Conservation (phyloP, 1,140 invertebrate genomes). For the Mamestra configurata region DNA sequence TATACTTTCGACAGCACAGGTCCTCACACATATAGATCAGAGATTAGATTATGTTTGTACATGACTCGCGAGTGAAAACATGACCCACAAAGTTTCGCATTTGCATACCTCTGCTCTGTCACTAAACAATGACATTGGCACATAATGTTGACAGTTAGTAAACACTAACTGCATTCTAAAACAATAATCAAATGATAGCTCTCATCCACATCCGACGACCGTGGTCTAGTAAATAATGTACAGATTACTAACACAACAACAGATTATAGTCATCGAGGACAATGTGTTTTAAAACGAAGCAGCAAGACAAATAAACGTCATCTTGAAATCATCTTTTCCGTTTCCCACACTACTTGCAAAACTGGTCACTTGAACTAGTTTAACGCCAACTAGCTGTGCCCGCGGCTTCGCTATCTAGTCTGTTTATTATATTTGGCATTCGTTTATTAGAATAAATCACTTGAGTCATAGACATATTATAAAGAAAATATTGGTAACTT, state of each 20-base stretch:
- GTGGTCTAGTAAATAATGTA: not conserved
- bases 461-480: too few relatives aligned
- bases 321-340: not conserved
- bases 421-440: too few relatives aligned
- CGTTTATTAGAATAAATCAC: too few relatives aligned
- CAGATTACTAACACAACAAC: constrained; percentile 16
- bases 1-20: too few relatives aligned
- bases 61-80: too few relatives aligned
- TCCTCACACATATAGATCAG: too few relatives aligned
- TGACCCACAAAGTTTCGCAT: not conserved
- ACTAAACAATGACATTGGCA: not conserved
- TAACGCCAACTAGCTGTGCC: too few relatives aligned
- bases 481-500: too few relatives aligned
- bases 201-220: not conserved
- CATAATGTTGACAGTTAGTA: not conserved
- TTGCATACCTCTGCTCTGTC: too few relatives aligned
- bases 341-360: not conserved
- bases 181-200: constrained; percentile 19
- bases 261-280: not conserved
- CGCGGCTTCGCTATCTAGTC: too few relatives aligned
- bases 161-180: constrained; percentile 20
- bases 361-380: not conserved
- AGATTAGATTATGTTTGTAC: too few relatives aligned
- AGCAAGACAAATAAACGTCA: not conserved
- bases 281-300: not conserved